Base-by-base conservation (phyloP, 2,888 invertebrate genomes). In the Phania funesta region DNA sequence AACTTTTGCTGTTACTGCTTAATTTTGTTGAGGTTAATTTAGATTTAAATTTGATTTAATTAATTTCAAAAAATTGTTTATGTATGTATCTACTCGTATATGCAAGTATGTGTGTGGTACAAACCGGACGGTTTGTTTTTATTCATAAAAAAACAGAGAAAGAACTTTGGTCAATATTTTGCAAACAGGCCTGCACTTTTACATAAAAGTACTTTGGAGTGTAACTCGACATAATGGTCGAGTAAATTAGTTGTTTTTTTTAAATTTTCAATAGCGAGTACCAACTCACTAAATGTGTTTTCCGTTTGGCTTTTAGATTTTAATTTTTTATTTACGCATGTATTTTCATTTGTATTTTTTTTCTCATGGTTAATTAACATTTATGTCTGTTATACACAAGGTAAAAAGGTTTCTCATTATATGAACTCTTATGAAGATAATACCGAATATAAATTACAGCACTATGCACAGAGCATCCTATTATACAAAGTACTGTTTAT, bases 21-120 rank as follows among this genome's bases (percentile, higher is more conserved):
- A 54, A 64, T 56, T 18, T 77, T 67, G 81, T 48, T 68, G 64
- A 56, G 73, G 81, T 81, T 73, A 77, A 81, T 73, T 76, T 62
- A 71, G 71, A 76, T 73, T 81, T 68, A 75, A 73, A 68, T 77
- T 77, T 77, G 67, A 77, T 81, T 81, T 81, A 77, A 81, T 81
- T 81, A 81, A 81, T 62, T 62, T 62, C n/a, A 75, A 58, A 62
- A 62, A 54, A 38, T 35, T 44, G 29, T 52, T 52, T 60, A n/a
- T 24, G 18, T 9, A 9, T 9, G 9, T 2, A 35, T 2, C 35
- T 26, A 35, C 35, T 8, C 16, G 26, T 18, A 8, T 48, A 9
- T 50, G n/a, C n/a, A n/a, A 1, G 16, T 50, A n/a, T 35, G 32
- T 32, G 24, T 24, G 24, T 8, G 2, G 26, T 48, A 48, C 16